Conservation (phyloP, 2,113 vertebrate genomes). For the Pseudorectes ferrugineus region DNA sequence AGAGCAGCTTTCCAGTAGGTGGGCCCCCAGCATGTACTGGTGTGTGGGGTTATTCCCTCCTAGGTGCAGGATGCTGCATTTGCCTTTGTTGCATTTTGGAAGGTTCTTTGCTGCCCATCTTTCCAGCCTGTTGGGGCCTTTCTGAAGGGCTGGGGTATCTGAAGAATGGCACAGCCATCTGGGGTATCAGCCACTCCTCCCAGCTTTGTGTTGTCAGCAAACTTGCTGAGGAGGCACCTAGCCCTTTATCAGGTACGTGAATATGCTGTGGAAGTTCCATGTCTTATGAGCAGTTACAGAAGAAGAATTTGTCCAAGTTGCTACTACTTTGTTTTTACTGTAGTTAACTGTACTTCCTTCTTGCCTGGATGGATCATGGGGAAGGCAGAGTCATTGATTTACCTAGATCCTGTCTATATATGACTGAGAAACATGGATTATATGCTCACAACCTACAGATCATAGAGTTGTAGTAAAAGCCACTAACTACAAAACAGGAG, state of each 20-base stretch:
- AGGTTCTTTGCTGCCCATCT: background rate
- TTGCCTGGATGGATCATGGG: background rate
- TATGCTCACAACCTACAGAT: background rate
- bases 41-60: background rate
- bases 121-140: background rate
- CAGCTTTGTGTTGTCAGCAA: background rate
- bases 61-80: fast-evolving
- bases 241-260: background rate
- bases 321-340: background rate
- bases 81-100: background rate
- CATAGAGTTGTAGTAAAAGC: background rate
- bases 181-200: background rate
- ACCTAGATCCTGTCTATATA: background rate
- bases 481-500: background rate
- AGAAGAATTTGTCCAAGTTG: background rate
- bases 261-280: background rate
- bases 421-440: background rate
- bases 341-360: background rate
- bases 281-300: background rate
- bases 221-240: background rate
- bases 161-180: background rate
- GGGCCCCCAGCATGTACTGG: background rate
- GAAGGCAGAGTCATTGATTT: background rate
- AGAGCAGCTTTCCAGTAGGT: background rate
- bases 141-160: background rate